Conservation (phyloP, 2,888 invertebrate species). For the Imbricaverruca yamaguchii region DNA sequence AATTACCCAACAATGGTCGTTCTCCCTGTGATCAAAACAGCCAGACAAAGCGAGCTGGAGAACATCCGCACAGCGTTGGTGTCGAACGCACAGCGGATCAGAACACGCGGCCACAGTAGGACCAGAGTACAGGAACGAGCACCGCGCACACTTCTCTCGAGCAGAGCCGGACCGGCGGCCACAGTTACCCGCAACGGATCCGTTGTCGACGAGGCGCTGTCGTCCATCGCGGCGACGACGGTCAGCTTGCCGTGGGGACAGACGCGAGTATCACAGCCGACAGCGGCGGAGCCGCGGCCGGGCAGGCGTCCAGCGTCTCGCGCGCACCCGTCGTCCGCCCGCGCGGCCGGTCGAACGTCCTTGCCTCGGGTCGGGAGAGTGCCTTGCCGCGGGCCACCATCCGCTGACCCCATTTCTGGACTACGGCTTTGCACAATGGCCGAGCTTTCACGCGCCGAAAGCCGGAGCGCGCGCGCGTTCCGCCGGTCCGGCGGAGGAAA, state of each 20-base stretch:
- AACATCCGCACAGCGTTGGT: too few relatives aligned
- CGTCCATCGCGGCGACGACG: not conserved
- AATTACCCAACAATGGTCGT: too few relatives aligned
- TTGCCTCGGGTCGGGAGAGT: slow-evolving; percentile 18
- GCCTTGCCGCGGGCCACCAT: slow-evolving; percentile 16
- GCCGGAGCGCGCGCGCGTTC: not conserved
- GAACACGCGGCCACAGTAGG: not conserved
- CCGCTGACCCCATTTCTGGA: slow-evolving; percentile 18
- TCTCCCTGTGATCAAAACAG: too few relatives aligned
- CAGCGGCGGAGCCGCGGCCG: too few relatives aligned
- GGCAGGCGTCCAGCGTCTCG: too few relatives aligned
- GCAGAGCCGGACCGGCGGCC: not conserved
- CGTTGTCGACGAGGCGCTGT: not conserved
- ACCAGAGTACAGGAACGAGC: not conserved
- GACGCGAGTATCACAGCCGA: not conserved
- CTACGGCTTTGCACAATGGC: slow-evolving; percentile 16
- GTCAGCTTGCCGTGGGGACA: not conserved
- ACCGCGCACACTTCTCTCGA: too few relatives aligned
- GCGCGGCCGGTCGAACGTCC: not conserved
- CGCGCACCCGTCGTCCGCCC: not conserved
- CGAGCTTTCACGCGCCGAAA: slow-evolving; percentile 13
- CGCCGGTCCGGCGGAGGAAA: not conserved
- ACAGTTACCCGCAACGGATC: not conserved
- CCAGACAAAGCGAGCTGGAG: too few relatives aligned
- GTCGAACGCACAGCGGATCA: too few relatives aligned